phyloP scores from a whole-genome alignment of 1,140 invertebrate genomes.

The Cotesia vestalis region DNA sequence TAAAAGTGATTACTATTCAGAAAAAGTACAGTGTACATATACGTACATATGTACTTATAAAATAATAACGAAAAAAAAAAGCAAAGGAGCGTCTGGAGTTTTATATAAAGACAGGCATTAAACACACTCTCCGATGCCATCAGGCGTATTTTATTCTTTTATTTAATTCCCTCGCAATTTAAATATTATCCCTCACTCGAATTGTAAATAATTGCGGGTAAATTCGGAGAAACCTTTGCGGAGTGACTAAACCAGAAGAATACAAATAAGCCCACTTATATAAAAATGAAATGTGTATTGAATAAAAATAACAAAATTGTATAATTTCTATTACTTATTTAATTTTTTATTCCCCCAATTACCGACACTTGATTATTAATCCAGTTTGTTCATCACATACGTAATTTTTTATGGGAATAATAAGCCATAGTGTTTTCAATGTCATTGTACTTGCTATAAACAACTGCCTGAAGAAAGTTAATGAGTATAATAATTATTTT shows the following conservation, averaged over 20 bases:
- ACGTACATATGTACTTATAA: too few relatives aligned
- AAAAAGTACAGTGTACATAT: too few relatives aligned
- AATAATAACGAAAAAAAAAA: too few relatives aligned
- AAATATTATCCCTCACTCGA: conserved; percentile 63
- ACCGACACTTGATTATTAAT: too few relatives aligned
- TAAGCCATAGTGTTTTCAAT: too few relatives aligned
- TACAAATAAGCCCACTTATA: neutral
- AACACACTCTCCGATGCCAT: conserved; percentile 33
- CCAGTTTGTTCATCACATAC: too few relatives aligned
- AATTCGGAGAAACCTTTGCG: conserved; percentile 27
- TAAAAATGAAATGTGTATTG: neutral
- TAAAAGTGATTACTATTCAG: too few relatives aligned
- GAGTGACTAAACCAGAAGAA: conserved; percentile 12
- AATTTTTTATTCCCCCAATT: too few relatives aligned
- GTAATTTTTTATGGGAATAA: too few relatives aligned
- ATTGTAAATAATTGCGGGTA: conserved; percentile 58
- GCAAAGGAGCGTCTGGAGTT: neutral
- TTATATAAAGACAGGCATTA: conserved; percentile 22
- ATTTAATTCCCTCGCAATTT: conserved; percentile 58
- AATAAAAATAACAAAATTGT: neutral
- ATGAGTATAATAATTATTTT: too few relatives aligned
- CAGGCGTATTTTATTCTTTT: conserved; percentile 48
- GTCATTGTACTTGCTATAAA: too few relatives aligned
- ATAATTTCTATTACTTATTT: neutral
- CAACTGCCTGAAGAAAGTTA: too few relatives aligned